These are phyloP conservation scores for Hyperoplus immaculatus DNA, from an alignment of 2,797 vertebrate species.

Conservation along the genomic window DNA sequence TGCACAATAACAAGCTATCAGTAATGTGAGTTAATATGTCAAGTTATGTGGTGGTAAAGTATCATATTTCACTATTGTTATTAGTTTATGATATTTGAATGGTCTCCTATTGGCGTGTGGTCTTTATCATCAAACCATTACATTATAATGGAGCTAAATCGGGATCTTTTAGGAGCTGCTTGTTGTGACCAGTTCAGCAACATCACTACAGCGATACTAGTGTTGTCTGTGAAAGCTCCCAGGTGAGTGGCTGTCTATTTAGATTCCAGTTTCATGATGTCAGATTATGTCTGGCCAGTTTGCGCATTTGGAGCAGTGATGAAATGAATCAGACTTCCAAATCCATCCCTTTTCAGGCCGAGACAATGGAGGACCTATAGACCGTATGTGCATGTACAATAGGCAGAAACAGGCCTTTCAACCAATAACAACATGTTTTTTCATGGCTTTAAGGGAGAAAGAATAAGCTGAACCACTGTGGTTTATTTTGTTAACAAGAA, in stretches of 20 bases:
- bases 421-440: constrained; percentile 71
- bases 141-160: not conserved
- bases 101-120: not conserved
- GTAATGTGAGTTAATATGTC: not conserved
- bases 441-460: constrained; percentile 22
- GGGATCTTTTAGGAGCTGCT: constrained; percentile 86
- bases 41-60: not conserved
- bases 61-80: not conserved
- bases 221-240: constrained; percentile 90
- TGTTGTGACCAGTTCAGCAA: constrained; percentile 89
- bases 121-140: not conserved
- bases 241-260: constrained; percentile 84
- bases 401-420: constrained; percentile 62
- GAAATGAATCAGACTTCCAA: not conserved
- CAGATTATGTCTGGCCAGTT: not conserved
- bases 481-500: constrained; percentile 8
- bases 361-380: constrained; percentile 93
- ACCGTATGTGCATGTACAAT: constrained; percentile 91
- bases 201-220: constrained; percentile 75
- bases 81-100: not conserved
- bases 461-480: not conserved
- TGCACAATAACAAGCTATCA: not conserved
- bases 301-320: not conserved
- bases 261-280: not conserved
- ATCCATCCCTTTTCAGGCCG: constrained; percentile 82